Conservation (phyloP, 1,140 invertebrate species). For the Drosophila lini region DNA sequence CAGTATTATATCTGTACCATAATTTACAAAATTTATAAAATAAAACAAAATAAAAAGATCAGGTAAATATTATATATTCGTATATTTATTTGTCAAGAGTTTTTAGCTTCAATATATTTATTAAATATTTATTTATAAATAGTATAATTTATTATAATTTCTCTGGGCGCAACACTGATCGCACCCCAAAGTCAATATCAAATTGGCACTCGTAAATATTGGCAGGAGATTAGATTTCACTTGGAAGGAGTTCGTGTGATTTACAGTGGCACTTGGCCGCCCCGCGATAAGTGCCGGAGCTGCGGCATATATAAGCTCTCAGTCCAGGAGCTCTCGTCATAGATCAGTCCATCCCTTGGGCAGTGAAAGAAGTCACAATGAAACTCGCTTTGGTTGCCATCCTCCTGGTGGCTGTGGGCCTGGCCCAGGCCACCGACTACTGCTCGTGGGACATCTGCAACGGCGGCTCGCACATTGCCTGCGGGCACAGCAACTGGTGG, state of each 20-base stretch:
- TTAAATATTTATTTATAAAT: neutral
- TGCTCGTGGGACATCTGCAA: constrained; percentile 50
- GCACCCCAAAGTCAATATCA: neutral
- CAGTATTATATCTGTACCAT: too few relatives aligned
- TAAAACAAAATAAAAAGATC: too few relatives aligned
- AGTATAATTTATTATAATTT: neutral
- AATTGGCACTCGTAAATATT: constrained; percentile 27
- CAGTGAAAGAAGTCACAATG: constrained; percentile 20
- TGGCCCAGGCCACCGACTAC: constrained; percentile 49
- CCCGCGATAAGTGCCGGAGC: neutral
- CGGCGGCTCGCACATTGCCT: constrained; percentile 57
- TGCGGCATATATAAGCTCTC: constrained; percentile 20
- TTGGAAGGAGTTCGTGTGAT: constrained; percentile 9
- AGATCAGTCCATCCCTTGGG: neutral
- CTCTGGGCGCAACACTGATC: neutral
- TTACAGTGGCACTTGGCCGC: constrained; percentile 11
- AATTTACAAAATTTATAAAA: too few relatives aligned
- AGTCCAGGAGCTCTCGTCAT: neutral
- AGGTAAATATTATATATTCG: too few relatives aligned
- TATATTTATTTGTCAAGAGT: too few relatives aligned
- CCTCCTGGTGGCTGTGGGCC: constrained; percentile 13
- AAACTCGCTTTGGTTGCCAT: constrained; percentile 34
- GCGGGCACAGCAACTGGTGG: constrained; percentile 54
- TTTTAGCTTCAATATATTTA: too few relatives aligned
- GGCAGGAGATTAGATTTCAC: constrained; percentile 14